These are phyloP conservation scores for Cydia amplana DNA, from an alignment of 1,140 invertebrate species.

Conservation along the genomic window DNA sequence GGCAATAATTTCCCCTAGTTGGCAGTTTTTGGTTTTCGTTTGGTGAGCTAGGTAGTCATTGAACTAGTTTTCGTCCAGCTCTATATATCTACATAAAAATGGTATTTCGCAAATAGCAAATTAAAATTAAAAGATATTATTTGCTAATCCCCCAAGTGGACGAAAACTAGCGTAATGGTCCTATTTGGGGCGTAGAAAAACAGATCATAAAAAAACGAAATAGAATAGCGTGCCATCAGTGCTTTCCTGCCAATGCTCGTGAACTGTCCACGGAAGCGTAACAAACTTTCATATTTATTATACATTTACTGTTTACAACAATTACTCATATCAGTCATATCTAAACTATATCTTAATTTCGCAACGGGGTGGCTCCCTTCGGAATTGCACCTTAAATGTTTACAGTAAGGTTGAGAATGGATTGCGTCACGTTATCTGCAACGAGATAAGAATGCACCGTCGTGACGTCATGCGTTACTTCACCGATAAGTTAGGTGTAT, in stretches of 20 bases:
- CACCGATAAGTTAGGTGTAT: constrained; percentile 2
- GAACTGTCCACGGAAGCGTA: background rate
- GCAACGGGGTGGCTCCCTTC: background rate
- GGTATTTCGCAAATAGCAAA: too few relatives aligned
- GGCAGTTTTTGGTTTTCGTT: too few relatives aligned
- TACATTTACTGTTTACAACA: constrained; percentile 2
- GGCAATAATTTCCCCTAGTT: too few relatives aligned
- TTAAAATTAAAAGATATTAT: too few relatives aligned
- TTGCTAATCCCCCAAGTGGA: too few relatives aligned
- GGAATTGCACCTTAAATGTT: background rate
- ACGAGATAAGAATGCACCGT: background rate
- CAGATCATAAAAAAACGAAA: too few relatives aligned
- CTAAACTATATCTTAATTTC: constrained; percentile 3
- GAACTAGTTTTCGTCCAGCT: too few relatives aligned
- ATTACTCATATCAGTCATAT: constrained; percentile 5
- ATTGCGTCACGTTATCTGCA: background rate
- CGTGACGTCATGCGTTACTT: constrained; percentile 13
- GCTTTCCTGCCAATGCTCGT: background rate
- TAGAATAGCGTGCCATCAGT: too few relatives aligned
- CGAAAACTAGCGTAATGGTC: too few relatives aligned
- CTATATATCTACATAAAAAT: too few relatives aligned
- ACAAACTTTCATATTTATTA: background rate
- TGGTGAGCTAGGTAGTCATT: too few relatives aligned
- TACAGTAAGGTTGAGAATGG: background rate
- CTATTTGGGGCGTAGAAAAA: too few relatives aligned